These are phyloP conservation scores for Drosophila austrosaltans DNA, from an alignment of 2,888 invertebrate species.

Conservation along the genomic window DNA sequence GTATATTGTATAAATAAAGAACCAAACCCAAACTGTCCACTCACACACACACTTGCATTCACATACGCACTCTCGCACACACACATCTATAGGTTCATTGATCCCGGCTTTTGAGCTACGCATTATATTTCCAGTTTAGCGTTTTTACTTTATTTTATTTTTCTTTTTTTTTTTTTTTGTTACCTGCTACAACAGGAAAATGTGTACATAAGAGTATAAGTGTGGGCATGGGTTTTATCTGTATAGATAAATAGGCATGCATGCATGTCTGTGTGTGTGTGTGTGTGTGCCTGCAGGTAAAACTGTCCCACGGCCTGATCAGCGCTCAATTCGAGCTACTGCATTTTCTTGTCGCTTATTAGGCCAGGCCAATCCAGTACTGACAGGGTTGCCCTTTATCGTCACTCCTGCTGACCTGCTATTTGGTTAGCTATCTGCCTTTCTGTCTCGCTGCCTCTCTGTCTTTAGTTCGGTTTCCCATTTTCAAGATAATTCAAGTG, in stretches of 20 bases:
- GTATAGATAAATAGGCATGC: slow-evolving; percentile 13
- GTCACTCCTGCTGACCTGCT: slow-evolving; percentile 29
- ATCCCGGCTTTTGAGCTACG: slow-evolving; percentile 71
- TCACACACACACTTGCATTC: slow-evolving; percentile 12
- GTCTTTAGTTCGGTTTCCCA: background rate
- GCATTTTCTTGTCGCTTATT: slow-evolving; percentile 69
- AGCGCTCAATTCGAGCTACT: slow-evolving; percentile 44
- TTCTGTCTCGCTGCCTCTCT: background rate
- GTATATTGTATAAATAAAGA: slow-evolving; percentile 34
- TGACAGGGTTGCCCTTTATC: slow-evolving; percentile 31
- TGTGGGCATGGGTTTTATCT: slow-evolving; percentile 56
- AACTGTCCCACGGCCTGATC: slow-evolving; percentile 40
- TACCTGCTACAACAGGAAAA: slow-evolving; percentile 75
- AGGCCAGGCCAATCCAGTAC: slow-evolving; percentile 55
- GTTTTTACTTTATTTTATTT: slow-evolving; percentile 61
- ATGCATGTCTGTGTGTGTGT: slow-evolving; percentile 18
- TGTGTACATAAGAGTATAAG: slow-evolving; percentile 35
- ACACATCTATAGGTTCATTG: slow-evolving; percentile 65
- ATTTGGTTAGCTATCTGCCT: slow-evolving; percentile 22
- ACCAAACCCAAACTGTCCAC: slow-evolving; percentile 29
- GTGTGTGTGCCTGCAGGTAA: slow-evolving; percentile 38
- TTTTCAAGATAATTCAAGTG: slow-evolving; percentile 12
- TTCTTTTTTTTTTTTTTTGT: slow-evolving; percentile 43
- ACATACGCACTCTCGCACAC: slow-evolving; percentile 7
- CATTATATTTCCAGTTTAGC: slow-evolving; percentile 75